These are phyloP conservation scores for Leptinotarsa juncta DNA, from an alignment of 2,888 invertebrate genomes.

Conservation along the genomic window DNA sequence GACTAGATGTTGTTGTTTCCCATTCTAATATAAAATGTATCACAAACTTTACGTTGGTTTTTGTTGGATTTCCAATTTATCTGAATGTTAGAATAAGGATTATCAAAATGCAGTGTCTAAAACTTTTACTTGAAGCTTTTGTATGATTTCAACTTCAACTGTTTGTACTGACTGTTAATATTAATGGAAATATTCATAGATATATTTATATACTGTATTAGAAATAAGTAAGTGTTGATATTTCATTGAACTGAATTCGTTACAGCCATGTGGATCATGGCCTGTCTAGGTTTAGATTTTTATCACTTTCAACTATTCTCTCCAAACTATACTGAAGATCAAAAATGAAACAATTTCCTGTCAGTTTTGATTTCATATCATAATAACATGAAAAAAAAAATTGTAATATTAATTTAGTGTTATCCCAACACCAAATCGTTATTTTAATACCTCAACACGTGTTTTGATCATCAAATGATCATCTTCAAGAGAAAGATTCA, in stretches of 20 bases:
- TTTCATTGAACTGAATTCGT: constrained; percentile 13
- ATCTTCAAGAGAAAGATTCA: too few relatives aligned
- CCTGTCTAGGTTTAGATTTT: neutral
- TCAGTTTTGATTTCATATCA: neutral
- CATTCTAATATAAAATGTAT: too few relatives aligned
- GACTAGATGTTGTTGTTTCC: constrained; percentile 20
- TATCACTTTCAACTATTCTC: neutral
- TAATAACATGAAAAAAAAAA: too few relatives aligned
- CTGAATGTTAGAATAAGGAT: constrained; percentile 13
- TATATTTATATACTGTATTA: constrained; percentile 36
- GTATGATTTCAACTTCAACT: constrained; percentile 19
- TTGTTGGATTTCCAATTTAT: neutral
- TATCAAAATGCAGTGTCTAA: constrained; percentile 3
- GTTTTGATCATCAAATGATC: too few relatives aligned
- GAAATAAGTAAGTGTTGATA: constrained; percentile 28
- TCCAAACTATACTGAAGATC: neutral
- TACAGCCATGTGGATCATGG: constrained; percentile 2
- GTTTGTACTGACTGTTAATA: constrained; percentile 36
- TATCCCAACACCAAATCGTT: too few relatives aligned
- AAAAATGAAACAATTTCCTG: neutral
- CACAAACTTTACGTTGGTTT: neutral
- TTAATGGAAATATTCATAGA: constrained; percentile 27
- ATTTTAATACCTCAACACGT: too few relatives aligned
- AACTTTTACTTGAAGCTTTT: neutral
- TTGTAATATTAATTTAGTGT: too few relatives aligned